These are phyloP conservation scores for Lysandra coridon DNA, from an alignment of 2,888 invertebrate species.

Conservation along the genomic window DNA sequence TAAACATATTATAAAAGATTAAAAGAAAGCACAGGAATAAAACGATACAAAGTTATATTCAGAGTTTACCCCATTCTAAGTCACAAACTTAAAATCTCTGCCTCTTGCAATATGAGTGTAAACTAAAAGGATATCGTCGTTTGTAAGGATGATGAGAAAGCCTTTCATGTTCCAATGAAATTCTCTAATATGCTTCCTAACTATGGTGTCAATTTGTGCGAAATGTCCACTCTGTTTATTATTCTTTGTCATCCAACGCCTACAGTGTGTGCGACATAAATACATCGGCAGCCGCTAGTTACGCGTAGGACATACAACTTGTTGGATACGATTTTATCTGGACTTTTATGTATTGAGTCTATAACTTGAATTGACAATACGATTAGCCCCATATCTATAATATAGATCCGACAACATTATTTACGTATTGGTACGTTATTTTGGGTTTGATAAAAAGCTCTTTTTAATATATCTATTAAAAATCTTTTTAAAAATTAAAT, in stretches of 20 bases:
- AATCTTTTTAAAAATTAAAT: too few species aligned
- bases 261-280: not conserved
- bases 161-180: too few species aligned
- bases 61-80: not conserved
- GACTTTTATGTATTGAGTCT: not conserved
- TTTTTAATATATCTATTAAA: too few species aligned
- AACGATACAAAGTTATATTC: not conserved
- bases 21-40: not conserved
- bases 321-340: conserved; percentile 2
- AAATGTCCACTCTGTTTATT: not conserved
- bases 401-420: not conserved
- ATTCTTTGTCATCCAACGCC: not conserved
- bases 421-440: too few species aligned
- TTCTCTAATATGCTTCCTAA: not conserved
- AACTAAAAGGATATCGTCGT: not conserved
- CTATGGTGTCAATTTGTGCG: not conserved
- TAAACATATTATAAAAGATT: not conserved
- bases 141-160: too few species aligned
- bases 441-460: too few species aligned
- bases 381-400: not conserved
- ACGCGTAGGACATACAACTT: conserved; percentile 13
- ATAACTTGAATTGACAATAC: not conserved
- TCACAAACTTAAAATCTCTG: not conserved
- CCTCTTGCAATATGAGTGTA: not conserved
- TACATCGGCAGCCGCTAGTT: not conserved